Evolutionary conservation across 2,113 vertebrate genomes (phyloP), one percentile per base, ranked within the genome.

Genomic region (Bubo scandiacus): DNA sequence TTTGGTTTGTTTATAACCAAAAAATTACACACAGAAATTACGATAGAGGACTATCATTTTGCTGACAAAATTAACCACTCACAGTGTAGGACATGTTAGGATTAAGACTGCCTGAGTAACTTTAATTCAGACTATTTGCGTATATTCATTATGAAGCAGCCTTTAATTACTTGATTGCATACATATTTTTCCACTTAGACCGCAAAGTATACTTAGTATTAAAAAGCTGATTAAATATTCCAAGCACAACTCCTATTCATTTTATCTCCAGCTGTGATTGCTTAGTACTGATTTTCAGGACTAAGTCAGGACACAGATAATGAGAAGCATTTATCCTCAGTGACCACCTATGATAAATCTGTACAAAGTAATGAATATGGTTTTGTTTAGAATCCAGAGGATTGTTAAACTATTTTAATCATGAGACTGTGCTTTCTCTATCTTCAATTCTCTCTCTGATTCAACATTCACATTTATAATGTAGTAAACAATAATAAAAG

Each of bases 141-240:
- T 92, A 82, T 55, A 90, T 59, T 93, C 82, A 83, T 73, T 90
- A 82, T 54, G 73, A 95, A 86, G 68, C 71, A 94, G 51, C 59
- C 75, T 86, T 96, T 95, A 97, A 96, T 95, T 94, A 94, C 86
- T 96, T 96, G 92, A 95, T 93, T 95, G 88, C 94, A 88, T 88
- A 83, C 92, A 88, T 81, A 96, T 87, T 96, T 96, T 96, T 74
- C 96, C 90, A 96, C 83, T 97, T 94, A 90, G 88, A 88, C 34
- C 0, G 19, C 47, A 74, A 93, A 93, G 59, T 40, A 88, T 78
- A 83, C 75, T 95, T 86, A 85, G 79, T 47, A 90, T 90, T 92
- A 86, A 85, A 89, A 90, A 81, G 54, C 63, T 90, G 59, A 92
- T 93, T 83, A 93, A 88, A 96, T 63, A 95, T 93, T 95, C 90